Evolutionary conservation across 2,888 invertebrate genomes (phyloP).

Genomic region (Chironomus riparius): DNA sequence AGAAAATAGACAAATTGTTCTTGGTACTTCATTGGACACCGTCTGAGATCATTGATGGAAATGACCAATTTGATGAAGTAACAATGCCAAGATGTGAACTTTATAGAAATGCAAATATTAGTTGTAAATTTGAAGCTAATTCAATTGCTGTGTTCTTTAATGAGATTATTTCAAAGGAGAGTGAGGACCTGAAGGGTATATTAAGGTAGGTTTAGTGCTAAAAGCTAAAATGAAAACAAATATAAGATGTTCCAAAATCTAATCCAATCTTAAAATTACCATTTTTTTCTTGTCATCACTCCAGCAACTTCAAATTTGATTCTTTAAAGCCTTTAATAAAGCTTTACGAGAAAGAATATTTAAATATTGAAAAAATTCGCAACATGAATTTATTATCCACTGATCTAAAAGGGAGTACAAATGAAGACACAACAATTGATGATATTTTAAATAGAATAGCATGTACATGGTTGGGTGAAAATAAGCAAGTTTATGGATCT

Average conservation of each 20-base stretch:
- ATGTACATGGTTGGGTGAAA: slow-evolving; percentile 55
- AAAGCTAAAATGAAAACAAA: too few relatives aligned
- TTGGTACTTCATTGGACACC: slow-evolving; percentile 61
- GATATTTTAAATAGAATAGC: slow-evolving; percentile 40
- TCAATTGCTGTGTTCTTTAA: slow-evolving; percentile 39
- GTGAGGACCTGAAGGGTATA: neutral
- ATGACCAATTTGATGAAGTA: slow-evolving; percentile 45
- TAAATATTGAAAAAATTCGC: too few relatives aligned
- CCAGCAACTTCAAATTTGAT: neutral
- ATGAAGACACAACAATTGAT: too few relatives aligned
- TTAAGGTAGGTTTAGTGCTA: too few relatives aligned
- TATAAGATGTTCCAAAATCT: too few relatives aligned
- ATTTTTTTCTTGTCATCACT: too few relatives aligned
- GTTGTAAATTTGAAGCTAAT: slow-evolving; percentile 60
- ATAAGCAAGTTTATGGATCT: slow-evolving; percentile 41
- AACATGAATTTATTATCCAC: too few relatives aligned
- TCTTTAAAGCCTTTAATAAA: neutral
- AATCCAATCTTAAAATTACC: too few relatives aligned
- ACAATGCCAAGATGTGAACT: slow-evolving; percentile 55
- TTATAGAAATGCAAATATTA: slow-evolving; percentile 32
- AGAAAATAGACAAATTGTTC: slow-evolving; percentile 37
- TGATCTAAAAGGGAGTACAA: too few relatives aligned
- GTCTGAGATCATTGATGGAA: slow-evolving; percentile 49
- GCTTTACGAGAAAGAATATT: neutral
- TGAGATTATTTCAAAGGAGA: neutral